Base-by-base conservation (phyloP, 1,140 invertebrate species). In the Musca vetustissima region DNA sequence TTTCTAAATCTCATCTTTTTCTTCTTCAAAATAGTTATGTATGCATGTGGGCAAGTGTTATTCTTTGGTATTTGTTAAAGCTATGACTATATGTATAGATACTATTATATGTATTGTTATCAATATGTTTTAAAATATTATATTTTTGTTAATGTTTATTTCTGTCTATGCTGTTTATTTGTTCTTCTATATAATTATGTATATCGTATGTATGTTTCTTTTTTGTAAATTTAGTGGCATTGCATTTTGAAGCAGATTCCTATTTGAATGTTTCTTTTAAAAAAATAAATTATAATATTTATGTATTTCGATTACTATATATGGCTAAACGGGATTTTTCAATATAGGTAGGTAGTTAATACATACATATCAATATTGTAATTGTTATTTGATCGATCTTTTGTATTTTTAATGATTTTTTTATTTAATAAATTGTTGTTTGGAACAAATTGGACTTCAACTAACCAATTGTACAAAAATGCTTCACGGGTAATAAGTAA, bases 191-290 rank as follows among this genome's bases (percentile, higher is more conserved):
- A 59, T 43, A 43, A 13, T 11, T 7, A 9, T 43, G 6, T 43
- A 6, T 43, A 28, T 28, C 3, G 28, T 28, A 28, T 28, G 8
- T 28, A n/a, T n/a, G n/a, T n/a, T n/a, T 28, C 8, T 28, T 28
- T 4, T 43, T 8, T 43, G 36, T 13, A 43, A 43, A 43, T 36
- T 43, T 61, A 61, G 32, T 61, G 57, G 57, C 57, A 61, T 61
- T 61, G 57, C 36, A 61, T 61, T 61, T 59, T 61, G 28, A 61
- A 61, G 57, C 57, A 61, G 57, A 43, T 61, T 61, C 14, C 28
- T 6, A 36, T 61, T 61, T 9, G 11, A 43, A 61, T 36, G 19
- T 36, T 25, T 22, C 32, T 32, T 61, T 61, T 52, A 21, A 36
- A 61, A 61, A 36, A 36, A n/a, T n/a, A n/a, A n/a, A n/a, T n/a